Evolutionary conservation across 2,797 vertebrate genomes (phyloP).

Genomic region (Malurus splendens): DNA sequence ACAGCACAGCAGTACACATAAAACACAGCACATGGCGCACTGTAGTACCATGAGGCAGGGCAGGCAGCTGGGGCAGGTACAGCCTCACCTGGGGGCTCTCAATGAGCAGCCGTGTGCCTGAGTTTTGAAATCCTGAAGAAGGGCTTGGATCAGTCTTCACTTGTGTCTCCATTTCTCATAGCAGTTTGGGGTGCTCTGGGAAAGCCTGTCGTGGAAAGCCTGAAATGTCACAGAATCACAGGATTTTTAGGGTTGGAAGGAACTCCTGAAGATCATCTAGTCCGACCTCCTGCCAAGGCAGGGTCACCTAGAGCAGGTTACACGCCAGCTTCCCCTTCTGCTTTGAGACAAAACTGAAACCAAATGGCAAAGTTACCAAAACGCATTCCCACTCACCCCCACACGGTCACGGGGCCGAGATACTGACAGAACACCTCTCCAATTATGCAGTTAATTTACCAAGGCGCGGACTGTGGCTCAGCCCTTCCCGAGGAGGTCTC

Average conservation of each 20-base stretch:
- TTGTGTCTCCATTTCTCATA: neutral
- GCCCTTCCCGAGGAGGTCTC: accelerated
- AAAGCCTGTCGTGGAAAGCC: neutral
- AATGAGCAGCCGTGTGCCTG: accelerated
- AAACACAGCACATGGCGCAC: neutral
- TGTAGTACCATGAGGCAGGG: accelerated
- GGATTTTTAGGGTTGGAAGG: neutral
- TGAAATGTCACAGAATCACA: neutral
- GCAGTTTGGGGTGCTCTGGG: neutral
- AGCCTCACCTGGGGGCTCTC: neutral
- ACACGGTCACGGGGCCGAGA: neutral
- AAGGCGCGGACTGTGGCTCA: neutral
- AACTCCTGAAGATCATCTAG: neutral
- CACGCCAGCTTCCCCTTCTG: neutral
- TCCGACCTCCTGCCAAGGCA: neutral
- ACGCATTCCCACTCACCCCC: neutral
- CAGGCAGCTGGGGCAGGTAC: neutral
- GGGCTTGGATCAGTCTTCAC: neutral
- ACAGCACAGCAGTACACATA: neutral
- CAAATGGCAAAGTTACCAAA: neutral
- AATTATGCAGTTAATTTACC: neutral
- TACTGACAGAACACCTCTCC: neutral
- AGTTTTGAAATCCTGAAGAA: neutral
- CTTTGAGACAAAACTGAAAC: neutral
- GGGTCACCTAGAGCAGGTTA: neutral